Base-by-base conservation (phyloP, 2,888 invertebrate species). In the Polylopha cassiicola region DNA sequence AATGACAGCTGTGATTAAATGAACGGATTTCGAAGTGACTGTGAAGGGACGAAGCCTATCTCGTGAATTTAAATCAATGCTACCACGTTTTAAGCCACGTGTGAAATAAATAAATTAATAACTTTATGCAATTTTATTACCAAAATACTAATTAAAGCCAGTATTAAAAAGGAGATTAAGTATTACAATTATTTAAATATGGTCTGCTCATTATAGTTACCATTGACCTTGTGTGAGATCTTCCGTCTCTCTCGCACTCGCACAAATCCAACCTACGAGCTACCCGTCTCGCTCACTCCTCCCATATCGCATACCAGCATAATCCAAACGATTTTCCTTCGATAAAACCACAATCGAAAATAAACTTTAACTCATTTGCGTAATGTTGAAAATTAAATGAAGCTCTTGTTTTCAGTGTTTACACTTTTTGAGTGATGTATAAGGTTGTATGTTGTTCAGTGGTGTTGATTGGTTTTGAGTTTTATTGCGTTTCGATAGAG, bases 261-360 rank as follows among this genome's bases (percentile, higher is more conserved):
- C n/a, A 53, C 53, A 78, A 80, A 79, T 81, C 81, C 81, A 81
- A 81, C 54, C 42, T 43, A 39, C 39, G 44, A 27, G 42, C 60
- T 39, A 44, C 46, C 46, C 33, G 20, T 80, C 79, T 63, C 74
- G 9, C 50, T 81, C 71, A 46, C 70, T 62, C 79, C 18, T 41
- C 48, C 31, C 46, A 47, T 49, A 52, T 56, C 59, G 50, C 51
- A 59, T 53, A 56, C 60, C 51, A 51, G 50, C 55, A 69, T 71
- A 75, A 77, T 75, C 72, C 70, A 68, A 68, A 68, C 61, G 54
- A 61, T 81, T 82, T 82, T 76, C 80, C 81, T 79, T 70, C 48
- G 36, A 29, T 27, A 26, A 31, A 27, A 32, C 22, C 4, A 5
- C 43, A 57, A 42, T 48, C 46, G 37, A 68, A 57, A 56, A 44